Base-by-base conservation (phyloP, 2,113 vertebrate species). In the Heterotilapia buettikoferi region DNA sequence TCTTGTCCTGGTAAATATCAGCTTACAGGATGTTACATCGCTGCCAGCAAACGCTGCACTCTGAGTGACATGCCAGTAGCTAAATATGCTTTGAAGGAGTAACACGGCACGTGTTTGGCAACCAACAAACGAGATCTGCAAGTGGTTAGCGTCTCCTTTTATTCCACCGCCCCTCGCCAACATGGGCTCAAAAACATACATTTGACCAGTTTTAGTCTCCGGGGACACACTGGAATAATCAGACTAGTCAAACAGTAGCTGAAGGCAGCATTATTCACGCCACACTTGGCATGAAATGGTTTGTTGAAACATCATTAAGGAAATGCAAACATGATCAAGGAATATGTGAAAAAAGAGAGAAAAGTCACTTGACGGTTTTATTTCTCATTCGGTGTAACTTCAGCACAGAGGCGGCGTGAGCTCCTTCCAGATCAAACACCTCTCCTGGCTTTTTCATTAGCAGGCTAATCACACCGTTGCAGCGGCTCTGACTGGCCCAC, bases 401-500 rank as follows among this genome's bases (percentile, higher is more conserved):
- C 29, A 81, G 73, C 76, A 57, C 52, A 36, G 36, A 91, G 47
- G 83, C 47, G 1, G 81, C 5, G 50, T 1, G 78, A 53, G 79
- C 63, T 24, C 52, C 89, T 87, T 73, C 81, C 40, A 90, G 79
- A 86, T 88, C 82, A 91, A 88, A 91, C 53, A 7, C 61, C 73
- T 89, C 86, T 47, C 56, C 88, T 92, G 87, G 80, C 79, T 53
- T 91, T 90, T 89, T 92, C 89, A 92, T 94, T 90, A 93, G 88
- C 82, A 88, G 92, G 91, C 88, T 73, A 86, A 88, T 94, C 92
- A 90, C 90, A 33, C 85, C 71, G 50, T 79, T 26, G 50, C 85
- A 79, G 82, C 45, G 56, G 66, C 43, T 89, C 82, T 24, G 36
- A 92, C 82, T 43, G 86, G 84, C 84, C 52, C 19, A 68, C 90